phyloP scores from a whole-genome alignment of 2,113 vertebrate genomes.

The Podarcis cretensis region DNA sequence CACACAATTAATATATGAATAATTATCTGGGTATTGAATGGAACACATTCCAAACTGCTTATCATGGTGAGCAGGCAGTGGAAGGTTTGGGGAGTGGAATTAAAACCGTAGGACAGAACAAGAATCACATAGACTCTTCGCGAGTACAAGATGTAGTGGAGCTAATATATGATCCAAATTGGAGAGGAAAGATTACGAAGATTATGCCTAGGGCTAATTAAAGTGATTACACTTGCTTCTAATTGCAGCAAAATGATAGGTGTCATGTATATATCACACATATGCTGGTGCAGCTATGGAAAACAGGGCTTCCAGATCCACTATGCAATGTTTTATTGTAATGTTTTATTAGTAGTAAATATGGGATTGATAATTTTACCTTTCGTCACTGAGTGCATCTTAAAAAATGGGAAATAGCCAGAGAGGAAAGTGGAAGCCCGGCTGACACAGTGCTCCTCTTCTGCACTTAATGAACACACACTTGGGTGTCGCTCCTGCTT shows the following conservation, averaged over 20 bases:
- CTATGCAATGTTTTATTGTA: neutral
- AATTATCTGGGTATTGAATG: constrained; percentile 55
- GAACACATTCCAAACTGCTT: constrained; percentile 35
- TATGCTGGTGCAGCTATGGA: neutral
- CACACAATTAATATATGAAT: constrained; percentile 65
- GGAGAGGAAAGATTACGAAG: constrained; percentile 58
- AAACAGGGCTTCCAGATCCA: neutral
- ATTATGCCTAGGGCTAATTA: constrained; percentile 61
- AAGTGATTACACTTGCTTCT: constrained; percentile 64
- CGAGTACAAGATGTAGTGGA: constrained; percentile 50
- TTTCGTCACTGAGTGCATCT: neutral
- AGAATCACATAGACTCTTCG: constrained; percentile 54
- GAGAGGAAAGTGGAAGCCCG: neutral
- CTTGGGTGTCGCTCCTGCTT: no score
- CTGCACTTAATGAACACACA: neutral
- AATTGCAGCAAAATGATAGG: constrained; percentile 61
- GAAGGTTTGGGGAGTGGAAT: constrained; percentile 49
- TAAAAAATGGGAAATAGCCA: no score
- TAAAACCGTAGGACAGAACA: constrained; percentile 49
- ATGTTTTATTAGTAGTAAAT: neutral
- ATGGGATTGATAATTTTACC: neutral
- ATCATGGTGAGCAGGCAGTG: constrained; percentile 42
- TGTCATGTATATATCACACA: constrained; percentile 28
- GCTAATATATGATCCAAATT: constrained; percentile 69
- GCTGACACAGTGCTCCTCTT: neutral